Base-by-base conservation (phyloP, 2,797 vertebrate genomes). In the Zenarchopterus dispar region DNA sequence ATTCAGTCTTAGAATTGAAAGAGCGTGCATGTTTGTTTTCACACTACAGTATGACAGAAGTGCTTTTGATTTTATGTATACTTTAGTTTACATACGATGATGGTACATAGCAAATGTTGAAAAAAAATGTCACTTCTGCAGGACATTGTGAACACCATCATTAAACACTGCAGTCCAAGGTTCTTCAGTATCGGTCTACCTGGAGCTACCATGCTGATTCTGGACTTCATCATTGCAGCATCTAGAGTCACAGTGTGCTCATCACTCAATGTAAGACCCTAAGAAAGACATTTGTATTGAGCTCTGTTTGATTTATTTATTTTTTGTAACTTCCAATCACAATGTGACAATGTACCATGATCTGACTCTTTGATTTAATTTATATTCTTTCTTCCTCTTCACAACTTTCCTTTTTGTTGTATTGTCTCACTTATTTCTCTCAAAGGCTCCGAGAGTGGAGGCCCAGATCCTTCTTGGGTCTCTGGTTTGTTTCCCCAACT, bases 121-220 rank as follows among this genome's bases (percentile, higher is more conserved):
- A 33, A 33, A 9, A 9, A 33, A 33, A 2, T 62, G 22, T 0
- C 71, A 8, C 31, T 36, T 54, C 19, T 62, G 4, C 84, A 99
- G 98, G 98, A 99, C 89, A 99, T 99, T 73, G 98, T 99, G 71
- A 99, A 98, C 92, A 99, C 98, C 81, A 99, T 99, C 88, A 99
- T 99, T 89, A 99, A 99, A 75, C 97, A 99, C 90, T 99, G 98
- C 76, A 99, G 97, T 80, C 98, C 98, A 70, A 95, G 97, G 0
- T 99, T 99, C 91, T 97, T 99, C 93, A 97, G 96, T 47, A 95
- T 99, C 50, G 96, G 97, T 59, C 95, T 99, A 56, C 98, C 98
- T 50, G 98, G 98, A 87, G 96, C 96, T 81, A 99, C 97, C 48
- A 97, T 97, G 95, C 93, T 99, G 76, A 96, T 98, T 84, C 94